Evolutionary conservation across 30 jellyfish, hydroid and myxozoan species (phyloP), one percentile per base, ranked within the genome.

Genomic region (Chironex yamaguchii): DNA sequence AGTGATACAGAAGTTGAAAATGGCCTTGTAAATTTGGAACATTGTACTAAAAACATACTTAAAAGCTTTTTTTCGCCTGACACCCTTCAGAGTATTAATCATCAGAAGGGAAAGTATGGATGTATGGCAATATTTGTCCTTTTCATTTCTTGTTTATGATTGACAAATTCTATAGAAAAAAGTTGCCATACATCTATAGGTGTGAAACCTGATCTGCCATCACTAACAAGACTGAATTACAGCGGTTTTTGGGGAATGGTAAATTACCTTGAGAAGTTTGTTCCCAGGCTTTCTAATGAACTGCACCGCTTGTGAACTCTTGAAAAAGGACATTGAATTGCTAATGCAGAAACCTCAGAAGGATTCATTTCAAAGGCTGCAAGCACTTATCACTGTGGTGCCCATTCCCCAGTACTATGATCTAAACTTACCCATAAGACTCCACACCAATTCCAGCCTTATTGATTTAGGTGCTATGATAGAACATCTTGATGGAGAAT

Each of bases 221-320:
- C 52, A 79, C 72, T 30, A 35, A 27, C 86, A 62, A 34, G 72
- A 79, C 91, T 27, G 86, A 34, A 42, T 42, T 79, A 35, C 84
- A 29, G 77, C 76, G 91, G 30, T 62, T 58, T 48, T 25, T 63
- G 48, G 85, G 91, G 85, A 63, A n/a, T 79, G 84, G 84, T 79
- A 65, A 79, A 62, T 35, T 79, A 79, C 50, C 91, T 79, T 33
- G 84, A 84, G 23, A 79, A 79, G 33, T 79, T 31, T 34, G 65
- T 79, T 58, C 91, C 91, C 32, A 32, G 77, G 4, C 71, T 79
- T 54, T 79, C 91, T 49, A 54, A 62, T 32, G 77, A 58, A 73
- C 86, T 73, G 78, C 78, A 34, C 48, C 86, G 29, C 86, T 73
- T 34, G 86, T 12, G 86, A 73, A 26, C 86, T 73, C 0, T 36